Base-by-base conservation (phyloP, 2,888 invertebrate genomes). In the Harpagoxenus sublaevis region DNA sequence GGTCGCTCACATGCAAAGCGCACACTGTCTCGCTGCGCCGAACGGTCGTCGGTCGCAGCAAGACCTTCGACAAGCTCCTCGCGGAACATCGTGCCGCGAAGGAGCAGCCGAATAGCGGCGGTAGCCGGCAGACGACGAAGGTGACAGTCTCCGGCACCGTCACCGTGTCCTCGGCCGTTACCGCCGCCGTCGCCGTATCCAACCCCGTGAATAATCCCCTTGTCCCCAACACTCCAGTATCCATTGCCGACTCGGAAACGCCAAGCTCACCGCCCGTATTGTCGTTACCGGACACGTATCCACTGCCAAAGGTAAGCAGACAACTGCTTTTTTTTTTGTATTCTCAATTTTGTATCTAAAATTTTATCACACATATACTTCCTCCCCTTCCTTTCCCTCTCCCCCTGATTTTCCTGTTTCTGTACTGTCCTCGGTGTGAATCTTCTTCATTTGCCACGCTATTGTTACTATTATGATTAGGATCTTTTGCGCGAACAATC, bases 1-100 rank as follows among this genome's bases (percentile, higher is more conserved):
- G 98, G 85, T 98, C 98, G 31, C 96, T 98, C 82, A 98, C 98
- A 63, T 97, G 97, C 92, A 97, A 97, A 92, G 96, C 96, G 55
- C 97, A 97, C 94, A 97, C 97, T 31, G 95, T 97, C 89, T 97
- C 97, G 60, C 94, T 97, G 89, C 95, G 97, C 84, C 95, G 98
- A 87, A 96, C 97, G 31, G 98, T 98, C 51, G 95, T 96, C 84
- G 98, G 97, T 0, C 96, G 98, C 71, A 96, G 96, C 84, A 97
- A 97, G 94, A 96, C 97, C 31, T 98, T 98, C 95, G 98, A 98
- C 94, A 97, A 97, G 82, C 95, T 98, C 79, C 96, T 98, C 87
- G 96, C 97, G 55, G 97, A 97, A 92, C 97, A 97, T 92, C 95
- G 97, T 71, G 97, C 97, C 53, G 96, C 97, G 85, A 96, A 96